Evolutionary conservation across 2,797 vertebrate species (phyloP), one percentile per base, ranked within the genome.

Genomic region (Leptoclinus maculatus): DNA sequence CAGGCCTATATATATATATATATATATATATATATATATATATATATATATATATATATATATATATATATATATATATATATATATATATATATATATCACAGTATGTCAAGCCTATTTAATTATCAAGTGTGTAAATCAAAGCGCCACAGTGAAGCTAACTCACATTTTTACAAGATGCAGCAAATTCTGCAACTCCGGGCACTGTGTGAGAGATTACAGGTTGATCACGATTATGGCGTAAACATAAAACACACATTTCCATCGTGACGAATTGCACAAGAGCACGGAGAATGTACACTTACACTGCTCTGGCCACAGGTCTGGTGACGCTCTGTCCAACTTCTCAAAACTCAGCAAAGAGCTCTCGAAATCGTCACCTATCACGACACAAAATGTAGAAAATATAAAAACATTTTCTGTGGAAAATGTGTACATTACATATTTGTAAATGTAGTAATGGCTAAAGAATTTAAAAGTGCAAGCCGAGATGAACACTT

Each of bases 111-210:
- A 27, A 45, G 54, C 13, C 32, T 68, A 43, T 74, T 86, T 85
- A 74, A 71, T 56, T 29, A 62, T 73, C 19, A 34, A 32, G 32
- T 71, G 41, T 83, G 41, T 78, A 79, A 87, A 82, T 83, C 66
- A 82, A 68, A 71, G 41, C 1, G 49, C 27, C 14, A 60, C 6
- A 7, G 39, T 43, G n/a, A 81, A 74, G 74, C 16, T 21, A 51
- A 97, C 98, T 97, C 91, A 99, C 98, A 88, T 97, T 99, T 96
- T 99, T 99, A 94, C 97, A 99, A 79, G 98, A 98, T 72, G 98
- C 97, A 74, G 98, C 98, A 89, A 99, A 99, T 93, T 99, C 98
- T 83, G 97, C 96, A 78, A 99, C 98, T 32, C 98, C 98, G 2
- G 98, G 98, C 89, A 99, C 98, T 99, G 87, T 17, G 74, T 67